phyloP scores from a whole-genome alignment of 2,888 invertebrate species.

The Andrena flavipes region DNA sequence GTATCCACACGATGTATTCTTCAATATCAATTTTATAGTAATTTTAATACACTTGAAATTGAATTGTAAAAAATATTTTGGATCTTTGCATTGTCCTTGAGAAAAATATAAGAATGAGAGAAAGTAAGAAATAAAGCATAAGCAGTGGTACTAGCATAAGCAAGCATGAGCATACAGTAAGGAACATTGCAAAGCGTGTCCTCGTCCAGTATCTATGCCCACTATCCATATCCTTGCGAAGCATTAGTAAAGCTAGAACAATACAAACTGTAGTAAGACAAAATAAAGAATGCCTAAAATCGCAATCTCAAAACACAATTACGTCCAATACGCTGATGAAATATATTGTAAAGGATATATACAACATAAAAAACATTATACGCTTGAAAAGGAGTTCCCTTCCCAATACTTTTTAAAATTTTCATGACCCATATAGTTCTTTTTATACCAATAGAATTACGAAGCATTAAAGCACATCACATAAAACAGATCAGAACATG shows the following conservation, averaged over 20 bases:
- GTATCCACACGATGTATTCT: not conserved
- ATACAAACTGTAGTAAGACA: slow-evolving; percentile 59
- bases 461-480: not conserved
- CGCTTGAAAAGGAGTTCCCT: not conserved
- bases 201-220: slow-evolving; percentile 16
- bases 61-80: not conserved
- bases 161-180: slow-evolving; percentile 49
- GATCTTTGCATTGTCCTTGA: slow-evolving; percentile 13
- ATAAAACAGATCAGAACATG: not conserved
- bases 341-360: not conserved
- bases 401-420: not conserved
- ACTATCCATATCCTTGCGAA: slow-evolving; percentile 30
- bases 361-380: not conserved
- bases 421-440: not conserved
- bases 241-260: slow-evolving; percentile 62
- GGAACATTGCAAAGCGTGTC: slow-evolving; percentile 27
- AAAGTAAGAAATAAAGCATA: slow-evolving; percentile 8
- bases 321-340: not conserved
- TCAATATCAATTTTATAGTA: not conserved
- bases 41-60: not conserved
- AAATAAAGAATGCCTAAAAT: slow-evolving; percentile 50
- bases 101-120: not conserved
- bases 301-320: slow-evolving; percentile 13
- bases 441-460: not conserved
- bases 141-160: slow-evolving; percentile 34